A percentile compares a stretch with the other conserved stretches of the same genome.
phyloP scores from a whole-genome alignment of 2,888 invertebrate genomes.

The Stenotaenia linearis region DNA sequence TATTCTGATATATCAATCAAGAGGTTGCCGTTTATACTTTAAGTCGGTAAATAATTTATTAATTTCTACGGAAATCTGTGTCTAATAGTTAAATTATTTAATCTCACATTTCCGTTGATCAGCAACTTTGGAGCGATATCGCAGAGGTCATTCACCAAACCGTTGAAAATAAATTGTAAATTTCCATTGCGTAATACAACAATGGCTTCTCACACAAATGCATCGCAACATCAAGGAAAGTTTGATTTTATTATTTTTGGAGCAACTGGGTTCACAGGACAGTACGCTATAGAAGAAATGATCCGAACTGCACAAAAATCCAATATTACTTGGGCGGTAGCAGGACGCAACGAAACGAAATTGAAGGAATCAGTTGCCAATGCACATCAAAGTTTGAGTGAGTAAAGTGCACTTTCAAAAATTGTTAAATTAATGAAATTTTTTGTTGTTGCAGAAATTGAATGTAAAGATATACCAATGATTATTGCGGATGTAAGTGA shows the following conservation, averaged over 20 bases:
- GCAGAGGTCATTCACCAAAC: too few species aligned
- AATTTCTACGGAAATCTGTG: too few species aligned
- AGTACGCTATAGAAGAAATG: slow-evolving; percentile 66
- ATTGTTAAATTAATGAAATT: neutral
- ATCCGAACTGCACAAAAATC: slow-evolving; percentile 45
- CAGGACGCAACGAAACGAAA: slow-evolving; percentile 66
- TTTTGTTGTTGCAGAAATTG: slow-evolving; percentile 52
- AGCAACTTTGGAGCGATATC: too few species aligned
- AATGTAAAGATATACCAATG: slow-evolving; percentile 58
- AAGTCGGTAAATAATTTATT: too few species aligned
- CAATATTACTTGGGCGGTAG: slow-evolving; percentile 69
- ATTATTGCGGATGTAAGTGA: slow-evolving; percentile 73
- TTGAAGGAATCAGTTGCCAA: slow-evolving; percentile 48
- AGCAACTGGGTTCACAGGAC: slow-evolving; percentile 89
- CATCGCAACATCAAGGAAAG: neutral
- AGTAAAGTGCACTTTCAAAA: neutral
- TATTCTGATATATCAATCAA: too few species aligned
- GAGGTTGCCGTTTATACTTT: too few species aligned
- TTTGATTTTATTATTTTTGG: slow-evolving; percentile 83
- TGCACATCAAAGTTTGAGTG: neutral
- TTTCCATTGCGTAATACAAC: too few species aligned
- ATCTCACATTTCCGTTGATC: too few species aligned
- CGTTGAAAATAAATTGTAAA: too few species aligned
- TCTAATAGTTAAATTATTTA: too few species aligned
- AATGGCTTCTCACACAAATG: too few species aligned